Evolutionary conservation across 2,888 invertebrate species (phyloP), one percentile per base, ranked within the genome.

Genomic region (Autographa pulchrina): DNA sequence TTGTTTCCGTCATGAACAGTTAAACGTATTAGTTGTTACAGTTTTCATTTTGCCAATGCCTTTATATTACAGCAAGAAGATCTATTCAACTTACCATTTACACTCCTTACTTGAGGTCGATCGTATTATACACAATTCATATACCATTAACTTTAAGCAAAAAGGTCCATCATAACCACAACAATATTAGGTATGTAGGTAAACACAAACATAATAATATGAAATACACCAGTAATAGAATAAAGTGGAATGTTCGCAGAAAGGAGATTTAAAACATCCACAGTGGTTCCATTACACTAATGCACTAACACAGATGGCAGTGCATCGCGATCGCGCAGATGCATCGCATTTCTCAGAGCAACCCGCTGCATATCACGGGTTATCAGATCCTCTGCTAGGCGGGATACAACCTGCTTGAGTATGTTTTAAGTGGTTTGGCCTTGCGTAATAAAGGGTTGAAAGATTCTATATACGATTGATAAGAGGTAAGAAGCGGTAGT

Each of bases 311-410:
- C 76, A 77, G 69, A 67, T 72, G 82, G 61, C 70, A 70, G 81
- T 63, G 59, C 67, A 60, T 68, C 68, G 63, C 68, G 73, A 75
- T 73, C 71, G 63, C 77, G 63, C 65, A 62, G 43, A 67, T 80
- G 75, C 84, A 80, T 75, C 77, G 66, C 80, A 83, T 84, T 84
- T 83, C 84, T 84, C 82, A 80, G 62, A 43, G 35, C 8, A 60
- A 65, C 68, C 52, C 65, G 63, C 43, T 68, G 72, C 65, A 72
- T 73, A 79, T 76, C 72, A 67, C 70, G 77, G 81, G 81, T 16
- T 74, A 83, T 81, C 70, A 58, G 20, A 68, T 68, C 35, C 41
- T 43, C 59, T 68, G 66, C 38, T 67, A 68, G 62, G 71, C 61
- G n/a, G 63, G 14, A 43, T 16, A 14, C 14, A 48, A 48, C 48